Percentiles rank a stretch among this genome's conserved stretches.
These are phyloP conservation scores for Corynorhinus townsendii DNA, from an alignment of 2,113 vertebrate species.

Conservation along the genomic window DNA sequence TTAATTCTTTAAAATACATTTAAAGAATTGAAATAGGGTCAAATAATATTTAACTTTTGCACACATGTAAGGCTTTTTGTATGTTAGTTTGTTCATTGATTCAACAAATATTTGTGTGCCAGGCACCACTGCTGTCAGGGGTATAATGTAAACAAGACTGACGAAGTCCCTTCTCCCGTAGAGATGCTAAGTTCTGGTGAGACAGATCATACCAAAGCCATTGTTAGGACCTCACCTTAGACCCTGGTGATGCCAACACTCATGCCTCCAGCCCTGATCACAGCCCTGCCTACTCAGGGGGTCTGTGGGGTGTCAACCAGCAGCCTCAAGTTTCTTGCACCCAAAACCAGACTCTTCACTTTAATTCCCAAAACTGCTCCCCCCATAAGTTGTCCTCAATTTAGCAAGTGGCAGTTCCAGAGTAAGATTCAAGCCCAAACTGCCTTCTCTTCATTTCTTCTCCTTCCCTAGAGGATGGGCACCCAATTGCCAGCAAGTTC, in stretches of 20 bases:
- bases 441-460: neutral
- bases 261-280: neutral
- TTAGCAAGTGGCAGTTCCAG: neutral
- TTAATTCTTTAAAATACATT: neutral
- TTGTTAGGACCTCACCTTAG: neutral
- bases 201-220: neutral
- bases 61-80: neutral
- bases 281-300: neutral
- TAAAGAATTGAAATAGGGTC: neutral
- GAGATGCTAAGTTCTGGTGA: neutral
- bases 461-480: neutral
- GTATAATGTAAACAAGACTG: neutral
- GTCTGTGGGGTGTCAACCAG: neutral
- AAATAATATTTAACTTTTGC: slow-evolving; percentile 6
- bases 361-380: neutral
- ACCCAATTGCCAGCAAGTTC: neutral
- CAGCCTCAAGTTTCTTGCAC: neutral
- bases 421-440: neutral
- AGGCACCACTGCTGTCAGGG: neutral
- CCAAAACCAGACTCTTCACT: neutral
- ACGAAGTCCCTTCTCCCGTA: neutral
- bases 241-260: neutral
- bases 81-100: neutral
- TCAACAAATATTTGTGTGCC: neutral
- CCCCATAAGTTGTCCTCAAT: neutral